These are phyloP conservation scores for Ecdyonurus torrentis DNA, from an alignment of 2,888 invertebrate species.

Conservation along the genomic window DNA sequence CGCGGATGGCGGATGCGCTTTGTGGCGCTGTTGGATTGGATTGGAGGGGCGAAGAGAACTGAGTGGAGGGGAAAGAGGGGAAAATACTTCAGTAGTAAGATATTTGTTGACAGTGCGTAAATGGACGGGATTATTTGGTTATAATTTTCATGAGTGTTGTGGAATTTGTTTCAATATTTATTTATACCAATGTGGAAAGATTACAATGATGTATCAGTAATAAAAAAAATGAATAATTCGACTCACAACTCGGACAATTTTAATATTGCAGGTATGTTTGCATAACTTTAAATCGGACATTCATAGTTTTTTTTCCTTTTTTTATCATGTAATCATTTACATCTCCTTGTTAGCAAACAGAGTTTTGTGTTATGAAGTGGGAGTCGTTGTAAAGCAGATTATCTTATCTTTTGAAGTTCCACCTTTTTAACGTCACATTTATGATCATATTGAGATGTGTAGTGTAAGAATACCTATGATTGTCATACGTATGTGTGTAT, in stretches of 20 bases:
- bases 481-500: too few species aligned
- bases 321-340: background rate
- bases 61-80: background rate
- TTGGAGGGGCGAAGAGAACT: too few species aligned
- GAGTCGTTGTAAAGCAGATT: background rate
- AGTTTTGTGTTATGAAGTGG: background rate
- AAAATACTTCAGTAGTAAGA: background rate
- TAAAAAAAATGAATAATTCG: slow-evolving; percentile 14
- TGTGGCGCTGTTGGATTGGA: too few species aligned
- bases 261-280: slow-evolving; percentile 14
- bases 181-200: slow-evolving; percentile 12
- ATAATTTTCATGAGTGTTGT: slow-evolving; percentile 1
- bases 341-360: background rate
- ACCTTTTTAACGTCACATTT: background rate
- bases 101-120: background rate
- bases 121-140: background rate
- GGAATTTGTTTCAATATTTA: background rate
- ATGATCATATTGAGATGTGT: background rate
- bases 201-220: slow-evolving; percentile 8
- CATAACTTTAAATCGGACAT: too few species aligned
- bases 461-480: too few species aligned
- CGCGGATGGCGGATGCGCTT: too few species aligned
- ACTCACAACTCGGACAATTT: slow-evolving; percentile 15
- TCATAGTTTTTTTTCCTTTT: background rate
- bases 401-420: background rate